Base-by-base conservation (phyloP, 1,140 invertebrate genomes). In the Listronotus oregonensis region DNA sequence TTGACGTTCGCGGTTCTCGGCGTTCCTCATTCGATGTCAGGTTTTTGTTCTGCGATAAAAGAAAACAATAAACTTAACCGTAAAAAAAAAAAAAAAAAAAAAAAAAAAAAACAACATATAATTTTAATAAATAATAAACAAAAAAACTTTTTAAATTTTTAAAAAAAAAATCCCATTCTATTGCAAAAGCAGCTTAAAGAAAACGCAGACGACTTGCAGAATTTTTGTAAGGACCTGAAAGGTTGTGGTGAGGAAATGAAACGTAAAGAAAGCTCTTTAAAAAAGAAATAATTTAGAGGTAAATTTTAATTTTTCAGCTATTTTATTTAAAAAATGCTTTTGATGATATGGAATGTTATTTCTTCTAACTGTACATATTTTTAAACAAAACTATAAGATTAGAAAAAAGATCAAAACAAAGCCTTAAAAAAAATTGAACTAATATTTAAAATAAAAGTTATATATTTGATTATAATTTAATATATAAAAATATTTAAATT, bases 221-320 rank as follows among this genome's bases (percentile, higher is more conserved):
- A 82, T 60, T 92, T 88, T 76, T 82, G 90, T 64, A 84, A 86
- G 61, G 92, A 95, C 74, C 80, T 96, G 71, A 86, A 89, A 75
- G 85, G 83, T 73, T 96, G 93, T 93, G 90, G 94, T 77, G 81
- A 84, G 55, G 88, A 94, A 71, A 93, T 95, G 80, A 93, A 92
- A 81, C 82, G 82, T 65, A 92, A 92, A 81, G 93, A 96, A 67
- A 77, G 84, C 60, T 83, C 86, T 88, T 18, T 80, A 77, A 62
- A 56, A 65, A 55, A 17, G 15, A 14, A 42, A 81, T 77, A 74
- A 85, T 75, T 73, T 75, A 73, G 73, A 79, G 37, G 61, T 47
- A 71, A 61, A 55, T 7, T 37, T 12, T 37, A 1, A 55, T 37
- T 55, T 37, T 12, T 18, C 40, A 59, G 14, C 15, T 64, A 21